A percentile compares a stretch with the other conserved stretches of the same genome.
Evolutionary conservation across 2,888 invertebrate genomes (phyloP).

Genomic region (Ypsolopha sequella): DNA sequence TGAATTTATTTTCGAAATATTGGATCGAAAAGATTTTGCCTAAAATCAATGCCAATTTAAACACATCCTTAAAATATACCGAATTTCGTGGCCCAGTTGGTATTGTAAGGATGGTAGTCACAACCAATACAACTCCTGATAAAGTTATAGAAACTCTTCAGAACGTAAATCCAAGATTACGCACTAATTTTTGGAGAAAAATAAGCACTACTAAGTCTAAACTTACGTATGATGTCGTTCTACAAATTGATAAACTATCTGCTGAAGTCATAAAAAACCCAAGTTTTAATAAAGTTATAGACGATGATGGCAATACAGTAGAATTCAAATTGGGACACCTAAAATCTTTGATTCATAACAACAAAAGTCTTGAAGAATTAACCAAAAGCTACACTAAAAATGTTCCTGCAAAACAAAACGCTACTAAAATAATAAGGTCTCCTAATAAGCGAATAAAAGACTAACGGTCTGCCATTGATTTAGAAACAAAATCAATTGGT

Average conservation of each 20-base stretch:
- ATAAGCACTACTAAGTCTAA: slow-evolving; percentile 38
- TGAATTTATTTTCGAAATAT: slow-evolving; percentile 28
- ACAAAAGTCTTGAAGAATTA: slow-evolving; percentile 31
- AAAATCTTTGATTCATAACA: slow-evolving; percentile 39
- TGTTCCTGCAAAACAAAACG: not conserved
- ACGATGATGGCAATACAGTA: slow-evolving; percentile 18
- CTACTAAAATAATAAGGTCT: no score
- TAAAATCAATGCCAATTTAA: slow-evolving; percentile 26
- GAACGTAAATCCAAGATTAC: slow-evolving; percentile 41
- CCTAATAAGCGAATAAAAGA: no score
- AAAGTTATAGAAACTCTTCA: slow-evolving; percentile 41
- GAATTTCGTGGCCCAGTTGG: slow-evolving; percentile 61
- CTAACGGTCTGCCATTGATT: no score
- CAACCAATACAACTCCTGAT: slow-evolving; percentile 33
- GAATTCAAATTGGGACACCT: slow-evolving; percentile 51
- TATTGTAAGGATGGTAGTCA: slow-evolving; percentile 45
- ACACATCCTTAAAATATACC: slow-evolving; percentile 37
- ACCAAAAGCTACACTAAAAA: slow-evolving; percentile 14
- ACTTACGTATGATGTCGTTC: slow-evolving; percentile 36
- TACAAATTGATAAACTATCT: slow-evolving; percentile 56
- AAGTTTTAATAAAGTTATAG: slow-evolving; percentile 37
- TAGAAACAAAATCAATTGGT: no score
- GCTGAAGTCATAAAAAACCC: slow-evolving; percentile 44
- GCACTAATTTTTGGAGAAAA: slow-evolving; percentile 54
- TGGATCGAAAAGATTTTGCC: slow-evolving; percentile 38